These are phyloP conservation scores for Drosophila picticornis DNA, from an alignment of 2,888 invertebrate genomes.

Conservation along the genomic window DNA sequence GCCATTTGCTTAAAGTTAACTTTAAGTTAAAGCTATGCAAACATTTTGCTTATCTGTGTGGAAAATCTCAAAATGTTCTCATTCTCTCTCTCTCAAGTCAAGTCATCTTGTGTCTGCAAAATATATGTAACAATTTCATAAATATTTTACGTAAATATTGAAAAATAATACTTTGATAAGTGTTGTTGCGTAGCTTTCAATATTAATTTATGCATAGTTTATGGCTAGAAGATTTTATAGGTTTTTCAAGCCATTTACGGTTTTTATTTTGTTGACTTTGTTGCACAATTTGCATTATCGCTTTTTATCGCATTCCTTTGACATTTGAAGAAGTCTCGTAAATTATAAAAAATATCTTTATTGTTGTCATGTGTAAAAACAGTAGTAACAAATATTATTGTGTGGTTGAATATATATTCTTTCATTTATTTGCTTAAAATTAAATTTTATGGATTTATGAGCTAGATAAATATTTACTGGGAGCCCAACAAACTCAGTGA, in stretches of 20 bases:
- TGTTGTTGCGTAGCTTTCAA: constrained; percentile 14
- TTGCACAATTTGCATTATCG: constrained; percentile 43
- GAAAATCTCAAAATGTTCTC: constrained; percentile 24
- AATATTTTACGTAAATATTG: constrained; percentile 52
- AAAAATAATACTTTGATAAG: constrained; percentile 35
- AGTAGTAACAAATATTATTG: constrained; percentile 4
- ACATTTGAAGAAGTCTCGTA: constrained; percentile 46
- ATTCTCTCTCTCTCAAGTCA: constrained; percentile 2
- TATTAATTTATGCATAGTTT: constrained; percentile 38
- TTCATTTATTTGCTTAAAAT: constrained; percentile 69
- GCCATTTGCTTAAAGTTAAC: constrained; percentile 10
- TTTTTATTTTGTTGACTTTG: constrained; percentile 11
- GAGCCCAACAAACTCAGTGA: constrained; percentile 5
- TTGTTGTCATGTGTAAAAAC: constrained; percentile 33
- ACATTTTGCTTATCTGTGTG: constrained; percentile 53
- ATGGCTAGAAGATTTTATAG: constrained; percentile 14
- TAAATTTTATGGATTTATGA: constrained; percentile 55
- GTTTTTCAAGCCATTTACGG: constrained; percentile 20
- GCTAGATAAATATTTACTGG: constrained; percentile 47
- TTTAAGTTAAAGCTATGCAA: constrained; percentile 40
- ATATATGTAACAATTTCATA: constrained; percentile 47
- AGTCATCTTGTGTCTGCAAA: not conserved
- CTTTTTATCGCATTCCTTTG: constrained; percentile 52
- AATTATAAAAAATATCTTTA: constrained; percentile 39
- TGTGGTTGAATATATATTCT: constrained; percentile 27